Conservation (phyloP, 2,113 vertebrate genomes). For the Conger conger region DNA sequence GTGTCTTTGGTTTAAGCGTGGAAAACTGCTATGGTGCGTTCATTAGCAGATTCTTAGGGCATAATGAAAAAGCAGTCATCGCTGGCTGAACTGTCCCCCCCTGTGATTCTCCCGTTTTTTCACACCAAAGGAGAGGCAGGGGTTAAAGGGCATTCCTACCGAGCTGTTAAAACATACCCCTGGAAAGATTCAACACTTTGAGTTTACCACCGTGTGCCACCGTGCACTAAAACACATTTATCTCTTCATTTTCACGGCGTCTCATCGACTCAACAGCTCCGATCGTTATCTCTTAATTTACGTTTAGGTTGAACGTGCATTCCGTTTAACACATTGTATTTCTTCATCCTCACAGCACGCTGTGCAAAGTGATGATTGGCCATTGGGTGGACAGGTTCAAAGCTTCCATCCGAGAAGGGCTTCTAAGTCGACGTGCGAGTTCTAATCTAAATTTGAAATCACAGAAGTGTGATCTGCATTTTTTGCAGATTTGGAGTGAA, state of each 20-base stretch:
- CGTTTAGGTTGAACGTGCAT: background rate
- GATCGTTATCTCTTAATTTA: background rate
- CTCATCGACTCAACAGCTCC: background rate
- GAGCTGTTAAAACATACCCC: background rate
- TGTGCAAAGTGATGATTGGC: too few species aligned
- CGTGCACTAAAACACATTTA: background rate
- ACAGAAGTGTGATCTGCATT: background rate
- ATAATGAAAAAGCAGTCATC: constrained; percentile 38
- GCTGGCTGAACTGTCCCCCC: background rate
- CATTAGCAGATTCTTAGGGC: constrained; percentile 41
- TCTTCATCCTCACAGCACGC: too few species aligned
- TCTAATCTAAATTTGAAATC: background rate
- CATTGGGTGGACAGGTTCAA: background rate
- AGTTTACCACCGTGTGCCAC: background rate
- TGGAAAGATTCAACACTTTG: background rate
- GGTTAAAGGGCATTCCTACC: background rate
- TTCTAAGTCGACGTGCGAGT: too few species aligned
- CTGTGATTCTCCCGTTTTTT: background rate
- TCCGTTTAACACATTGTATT: background rate
- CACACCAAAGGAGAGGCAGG: background rate
- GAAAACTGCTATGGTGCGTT: constrained; percentile 35
- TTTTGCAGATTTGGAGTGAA: background rate
- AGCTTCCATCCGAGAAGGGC: too few species aligned
- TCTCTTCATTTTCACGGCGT: background rate
- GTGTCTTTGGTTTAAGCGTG: constrained; percentile 37